Evolutionary conservation across 1,140 invertebrate species (phyloP).

Genomic region (Drosophila elegans): DNA sequence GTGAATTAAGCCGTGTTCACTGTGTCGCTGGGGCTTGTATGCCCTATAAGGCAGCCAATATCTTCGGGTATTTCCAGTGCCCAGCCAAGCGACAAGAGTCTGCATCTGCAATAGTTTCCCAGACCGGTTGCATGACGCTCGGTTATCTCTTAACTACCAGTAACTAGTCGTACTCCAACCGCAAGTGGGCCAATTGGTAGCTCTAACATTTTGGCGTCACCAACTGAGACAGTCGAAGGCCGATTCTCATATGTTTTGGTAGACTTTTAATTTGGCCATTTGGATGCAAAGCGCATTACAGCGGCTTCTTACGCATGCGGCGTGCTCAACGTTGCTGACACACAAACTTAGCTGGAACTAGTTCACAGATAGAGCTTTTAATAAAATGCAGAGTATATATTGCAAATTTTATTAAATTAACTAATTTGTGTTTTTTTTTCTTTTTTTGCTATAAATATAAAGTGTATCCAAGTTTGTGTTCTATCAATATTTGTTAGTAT

Average conservation of each 20-base stretch:
- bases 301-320: slow-evolving; percentile 21
- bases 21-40: slow-evolving; percentile 54
- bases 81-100: slow-evolving; percentile 48
- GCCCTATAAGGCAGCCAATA: slow-evolving; percentile 41
- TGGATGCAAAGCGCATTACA: slow-evolving; percentile 45
- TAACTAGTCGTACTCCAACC: not conserved
- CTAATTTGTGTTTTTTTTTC: too few relatives aligned
- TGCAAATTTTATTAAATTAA: too few relatives aligned
- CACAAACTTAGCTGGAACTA: slow-evolving; percentile 25
- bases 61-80: slow-evolving; percentile 41
- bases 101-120: slow-evolving; percentile 42
- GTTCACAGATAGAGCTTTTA: slow-evolving; percentile 3
- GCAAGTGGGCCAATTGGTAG: slow-evolving; percentile 61
- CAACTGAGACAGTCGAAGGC: slow-evolving; percentile 41
- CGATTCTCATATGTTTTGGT: slow-evolving; percentile 44
- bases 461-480: too few relatives aligned
- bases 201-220: slow-evolving; percentile 29
- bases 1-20: slow-evolving; percentile 20
- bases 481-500: too few relatives aligned
- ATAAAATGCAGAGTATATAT: not conserved
- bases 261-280: slow-evolving; percentile 53
- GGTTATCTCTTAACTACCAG: slow-evolving; percentile 28
- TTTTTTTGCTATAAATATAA: too few relatives aligned
- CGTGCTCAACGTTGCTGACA: slow-evolving; percentile 8
- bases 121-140: slow-evolving; percentile 62